These are phyloP conservation scores for Delphinapterus leucas DNA, from an alignment of 2,113 vertebrate species.

Conservation along the genomic window DNA sequence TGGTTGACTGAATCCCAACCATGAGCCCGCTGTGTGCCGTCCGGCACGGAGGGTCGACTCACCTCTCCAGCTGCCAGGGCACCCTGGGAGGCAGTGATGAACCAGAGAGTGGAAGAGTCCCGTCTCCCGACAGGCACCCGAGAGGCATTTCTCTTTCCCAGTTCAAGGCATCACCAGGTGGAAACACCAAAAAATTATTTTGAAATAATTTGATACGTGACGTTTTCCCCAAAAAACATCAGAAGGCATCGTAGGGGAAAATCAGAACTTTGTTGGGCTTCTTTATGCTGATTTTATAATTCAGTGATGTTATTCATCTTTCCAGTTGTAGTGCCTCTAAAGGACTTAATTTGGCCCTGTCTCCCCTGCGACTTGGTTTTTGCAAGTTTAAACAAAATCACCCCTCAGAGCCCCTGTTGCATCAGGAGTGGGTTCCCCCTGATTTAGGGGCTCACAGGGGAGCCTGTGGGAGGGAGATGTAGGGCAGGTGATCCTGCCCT, in stretches of 20 bases:
- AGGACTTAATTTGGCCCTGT: background rate
- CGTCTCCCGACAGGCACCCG: accelerated
- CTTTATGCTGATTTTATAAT: background rate
- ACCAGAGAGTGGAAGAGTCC: background rate
- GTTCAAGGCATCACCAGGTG: background rate
- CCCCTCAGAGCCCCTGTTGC: background rate
- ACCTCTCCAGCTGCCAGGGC: accelerated
- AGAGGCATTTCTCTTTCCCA: background rate
- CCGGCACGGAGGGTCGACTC: accelerated
- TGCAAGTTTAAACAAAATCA: background rate
- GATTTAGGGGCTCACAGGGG: background rate
- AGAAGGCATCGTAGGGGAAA: background rate
- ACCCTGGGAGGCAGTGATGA: background rate
- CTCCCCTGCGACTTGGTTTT: background rate
- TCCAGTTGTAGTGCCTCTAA: background rate
- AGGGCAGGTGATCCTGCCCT: background rate
- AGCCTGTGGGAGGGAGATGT: background rate
- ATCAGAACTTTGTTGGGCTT: background rate
- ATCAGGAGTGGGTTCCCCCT: background rate
- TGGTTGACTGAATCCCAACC: background rate
- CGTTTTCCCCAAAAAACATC: background rate
- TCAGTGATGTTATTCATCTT: background rate
- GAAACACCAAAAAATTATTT: background rate
- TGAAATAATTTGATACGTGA: background rate
- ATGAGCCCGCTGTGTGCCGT: background rate